phyloP scores from a whole-genome alignment of 2,888 invertebrate genomes.

The Drosophila mulleri region DNA sequence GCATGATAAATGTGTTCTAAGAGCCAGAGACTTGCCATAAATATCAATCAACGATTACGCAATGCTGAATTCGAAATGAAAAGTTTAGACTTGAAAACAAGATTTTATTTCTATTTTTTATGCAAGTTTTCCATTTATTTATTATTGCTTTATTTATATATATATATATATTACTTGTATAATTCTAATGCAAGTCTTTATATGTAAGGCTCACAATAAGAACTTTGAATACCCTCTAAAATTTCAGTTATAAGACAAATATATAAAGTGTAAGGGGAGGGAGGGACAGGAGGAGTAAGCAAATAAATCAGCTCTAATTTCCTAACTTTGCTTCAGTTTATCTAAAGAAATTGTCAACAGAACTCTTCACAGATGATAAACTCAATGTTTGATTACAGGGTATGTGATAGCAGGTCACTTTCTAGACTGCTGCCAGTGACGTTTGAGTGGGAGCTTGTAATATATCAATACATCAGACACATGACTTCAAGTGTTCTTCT shows the following conservation, averaged over 20 bases:
- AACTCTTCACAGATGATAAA: too few relatives aligned
- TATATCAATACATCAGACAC: slow-evolving; percentile 48
- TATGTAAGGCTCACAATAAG: not conserved
- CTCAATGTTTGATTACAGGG: not conserved
- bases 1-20: slow-evolving; percentile 19
- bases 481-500: slow-evolving; percentile 40
- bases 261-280: not conserved
- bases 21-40: slow-evolving; percentile 22
- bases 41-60: slow-evolving; percentile 42
- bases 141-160: not conserved
- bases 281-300: not conserved
- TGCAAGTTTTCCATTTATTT: slow-evolving; percentile 27
- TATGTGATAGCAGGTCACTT: not conserved
- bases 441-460: slow-evolving; percentile 17
- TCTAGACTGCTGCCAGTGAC: slow-evolving; percentile 7
- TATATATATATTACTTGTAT: too few relatives aligned
- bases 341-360: not conserved
- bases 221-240: not conserved
- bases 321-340: too few relatives aligned
- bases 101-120: slow-evolving; percentile 19
- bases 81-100: slow-evolving; percentile 14
- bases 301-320: not conserved
- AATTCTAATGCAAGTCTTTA: not conserved
- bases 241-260: too few relatives aligned
- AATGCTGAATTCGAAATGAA: slow-evolving; percentile 31